A percentile compares a stretch with the other conserved stretches of the same genome.
Conservation (phyloP, 2,113 vertebrate genomes). For the Gymnarchus niloticus region DNA sequence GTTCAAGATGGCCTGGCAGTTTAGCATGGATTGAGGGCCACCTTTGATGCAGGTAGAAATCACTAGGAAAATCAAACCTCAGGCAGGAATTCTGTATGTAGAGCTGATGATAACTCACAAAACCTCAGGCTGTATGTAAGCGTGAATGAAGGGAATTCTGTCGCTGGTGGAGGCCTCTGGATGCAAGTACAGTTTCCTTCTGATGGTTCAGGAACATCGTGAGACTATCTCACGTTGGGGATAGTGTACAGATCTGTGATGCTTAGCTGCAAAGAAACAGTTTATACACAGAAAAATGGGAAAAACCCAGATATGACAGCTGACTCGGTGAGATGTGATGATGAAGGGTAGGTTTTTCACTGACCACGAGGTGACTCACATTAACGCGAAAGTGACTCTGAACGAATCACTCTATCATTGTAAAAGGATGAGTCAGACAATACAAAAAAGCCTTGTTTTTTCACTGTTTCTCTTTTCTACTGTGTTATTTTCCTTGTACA, state of each 20-base stretch:
- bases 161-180: too few species aligned
- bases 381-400: background rate
- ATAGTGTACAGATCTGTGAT: background rate
- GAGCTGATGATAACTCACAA: background rate
- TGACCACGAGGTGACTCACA: slow-evolving; percentile 1
- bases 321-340: background rate
- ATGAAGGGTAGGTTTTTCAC: background rate
- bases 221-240: background rate
- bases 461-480: background rate
- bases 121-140: background rate
- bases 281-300: too few species aligned
- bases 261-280: too few species aligned
- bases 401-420: background rate
- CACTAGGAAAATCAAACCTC: background rate
- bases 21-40: background rate
- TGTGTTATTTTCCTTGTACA: background rate
- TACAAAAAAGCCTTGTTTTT: background rate
- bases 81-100: background rate
- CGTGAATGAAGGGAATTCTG: background rate
- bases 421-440: background rate
- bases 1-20: background rate
- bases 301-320: background rate
- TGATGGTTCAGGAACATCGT: background rate
- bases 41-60: background rate
- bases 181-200: too few species aligned